Evolutionary conservation across 2,797 vertebrate species (phyloP).

Genomic region (Pipistrellus kuhlii): DNA sequence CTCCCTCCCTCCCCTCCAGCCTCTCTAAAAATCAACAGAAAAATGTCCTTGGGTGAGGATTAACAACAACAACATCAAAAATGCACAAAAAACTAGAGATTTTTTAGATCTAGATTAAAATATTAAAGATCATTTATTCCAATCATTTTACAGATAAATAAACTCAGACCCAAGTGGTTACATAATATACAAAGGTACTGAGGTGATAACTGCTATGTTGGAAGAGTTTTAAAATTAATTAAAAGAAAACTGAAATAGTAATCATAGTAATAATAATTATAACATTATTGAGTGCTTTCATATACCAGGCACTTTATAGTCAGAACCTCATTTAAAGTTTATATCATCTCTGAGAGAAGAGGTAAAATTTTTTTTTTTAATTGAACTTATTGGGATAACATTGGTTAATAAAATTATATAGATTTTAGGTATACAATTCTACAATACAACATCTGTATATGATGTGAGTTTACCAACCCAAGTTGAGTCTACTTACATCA

Average conservation of each 20-base stretch:
- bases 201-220: not conserved
- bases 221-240: not conserved
- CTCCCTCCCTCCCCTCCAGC: not conserved
- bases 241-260: not conserved
- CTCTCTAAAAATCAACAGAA: not conserved
- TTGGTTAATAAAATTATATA: not conserved
- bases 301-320: not conserved
- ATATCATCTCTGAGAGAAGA: not conserved
- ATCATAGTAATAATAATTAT: not conserved
- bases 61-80: not conserved
- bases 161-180: not conserved
- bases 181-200: not conserved
- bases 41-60: not conserved
- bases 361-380: not conserved
- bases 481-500: not conserved
- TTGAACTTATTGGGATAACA: not conserved
- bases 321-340: conserved; percentile 22
- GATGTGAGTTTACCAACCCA: not conserved
- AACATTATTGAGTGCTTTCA: not conserved
- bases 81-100: not conserved
- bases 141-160: conserved; percentile 7
- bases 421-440: not conserved
- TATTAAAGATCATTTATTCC: not conserved
- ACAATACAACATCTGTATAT: not conserved
- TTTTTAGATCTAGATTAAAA: conserved; percentile 4